phyloP scores from a whole-genome alignment of 2,888 invertebrate species.

The Ichneumoninae sp. region DNA sequence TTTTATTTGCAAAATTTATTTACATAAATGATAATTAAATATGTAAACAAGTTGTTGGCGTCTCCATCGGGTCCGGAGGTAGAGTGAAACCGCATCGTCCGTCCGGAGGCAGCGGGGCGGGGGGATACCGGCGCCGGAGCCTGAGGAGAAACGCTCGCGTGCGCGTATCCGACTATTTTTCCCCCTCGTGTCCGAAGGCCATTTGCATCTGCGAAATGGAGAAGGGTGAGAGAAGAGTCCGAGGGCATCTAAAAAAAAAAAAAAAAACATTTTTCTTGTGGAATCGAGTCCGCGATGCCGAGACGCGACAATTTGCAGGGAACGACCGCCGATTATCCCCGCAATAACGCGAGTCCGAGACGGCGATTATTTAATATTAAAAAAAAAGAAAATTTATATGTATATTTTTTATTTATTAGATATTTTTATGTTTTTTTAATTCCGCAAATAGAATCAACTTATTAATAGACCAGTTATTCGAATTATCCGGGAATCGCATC shows the following conservation, averaged over 20 bases:
- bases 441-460: no score
- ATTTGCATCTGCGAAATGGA: constrained; percentile 68
- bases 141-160: constrained; percentile 37
- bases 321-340: no score
- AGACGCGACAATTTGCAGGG: no score
- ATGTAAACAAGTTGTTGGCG: constrained; percentile 66
- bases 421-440: neutral
- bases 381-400: neutral
- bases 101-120: neutral
- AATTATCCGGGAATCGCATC: no score
- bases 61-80: constrained; percentile 49
- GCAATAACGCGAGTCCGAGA: neutral
- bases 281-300: no score
- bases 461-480: no score
- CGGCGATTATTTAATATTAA: neutral
- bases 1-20: neutral
- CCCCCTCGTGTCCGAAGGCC: constrained; percentile 58
- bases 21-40: constrained; percentile 67
- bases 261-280: neutral
- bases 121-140: constrained; percentile 50
- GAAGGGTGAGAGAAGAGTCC: constrained; percentile 45
- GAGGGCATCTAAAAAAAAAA: neutral
- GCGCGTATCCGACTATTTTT: neutral
- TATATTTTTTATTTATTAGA: neutral
- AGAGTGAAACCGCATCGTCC: constrained; percentile 57